Evolutionary conservation across 1,140 invertebrate genomes (phyloP), one percentile per base, ranked within the genome.

Genomic region (Nomia melanderi): DNA sequence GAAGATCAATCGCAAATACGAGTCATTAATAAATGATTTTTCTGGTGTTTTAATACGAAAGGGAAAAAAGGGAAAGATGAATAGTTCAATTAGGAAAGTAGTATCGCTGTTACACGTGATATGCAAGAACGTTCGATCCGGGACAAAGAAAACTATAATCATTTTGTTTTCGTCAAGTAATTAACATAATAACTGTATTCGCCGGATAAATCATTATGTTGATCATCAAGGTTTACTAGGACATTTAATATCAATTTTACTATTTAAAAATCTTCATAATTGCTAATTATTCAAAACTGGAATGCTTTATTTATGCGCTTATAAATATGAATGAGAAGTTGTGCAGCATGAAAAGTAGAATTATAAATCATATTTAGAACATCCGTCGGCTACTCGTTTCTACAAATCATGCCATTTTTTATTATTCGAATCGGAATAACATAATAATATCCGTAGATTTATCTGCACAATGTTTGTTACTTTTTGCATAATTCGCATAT

Each of bases 311-410:
- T 59, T 76, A 69, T 73, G 33, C 27, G n/a, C 53, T 72, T 69
- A 57, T 53, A 75, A 63, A 81, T 74, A 81, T 79, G 56, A 75
- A 78, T 72, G 60, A 70, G 27, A 9, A 31, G 25, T 60, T 41
- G 39, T 64, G 53, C 59, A 47, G 50, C 39, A 11, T 54, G 17
- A 39, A 77, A 31, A 41, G 31, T 4, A 17, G 33, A 41, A 47
- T 29, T 53, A 60, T 54, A 70, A 60, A 70, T 70, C 41, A 70
- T 44, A 41, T 67, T 59, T 44, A 36, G 23, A 29, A n/a, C 25
- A 12, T 39, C 44, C 41, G 25, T 47, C 67, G 39, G 20, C 39
- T 17, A 7, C 23, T 76, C 14, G 14, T 17, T 44, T 17, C 2
- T 20, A 17, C 6, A 17, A 44, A 44, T 44, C 54, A 14, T 29